Percentiles rank a stretch among this genome's conserved stretches.
Evolutionary conservation across 2,113 vertebrate species (phyloP).

Genomic region (Tautogolabrus adspersus): DNA sequence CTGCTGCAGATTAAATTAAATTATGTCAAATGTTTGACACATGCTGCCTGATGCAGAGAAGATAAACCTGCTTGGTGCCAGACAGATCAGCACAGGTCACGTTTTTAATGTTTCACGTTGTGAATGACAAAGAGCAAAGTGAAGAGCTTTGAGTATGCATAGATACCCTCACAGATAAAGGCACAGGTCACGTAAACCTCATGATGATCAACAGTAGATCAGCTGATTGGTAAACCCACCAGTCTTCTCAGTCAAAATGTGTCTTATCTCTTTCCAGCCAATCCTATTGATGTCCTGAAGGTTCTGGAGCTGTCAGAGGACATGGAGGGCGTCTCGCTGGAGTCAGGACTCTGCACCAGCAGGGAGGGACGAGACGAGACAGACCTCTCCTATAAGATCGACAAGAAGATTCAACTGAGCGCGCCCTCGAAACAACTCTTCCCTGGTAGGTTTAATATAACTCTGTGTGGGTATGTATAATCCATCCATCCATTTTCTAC

Average conservation of each 20-base stretch:
- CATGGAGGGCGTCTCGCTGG: slow-evolving; percentile 85
- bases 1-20: background rate
- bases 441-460: slow-evolving; percentile 79
- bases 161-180: background rate
- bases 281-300: slow-evolving; percentile 86
- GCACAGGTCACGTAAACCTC: background rate
- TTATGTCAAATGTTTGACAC: background rate
- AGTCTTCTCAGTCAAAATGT: background rate
- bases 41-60: background rate
- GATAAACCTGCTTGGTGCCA: background rate
- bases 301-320: slow-evolving; percentile 83
- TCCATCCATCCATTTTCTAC: too few relatives aligned
- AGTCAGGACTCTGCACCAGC: slow-evolving; percentile 87
- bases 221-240: background rate
- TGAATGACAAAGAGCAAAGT: background rate
- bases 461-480: background rate
- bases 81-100: background rate
- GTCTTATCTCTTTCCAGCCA: slow-evolving; percentile 64
- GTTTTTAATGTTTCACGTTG: background rate
- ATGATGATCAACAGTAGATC: background rate
- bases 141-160: background rate
- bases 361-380: slow-evolving; percentile 80
- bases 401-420: slow-evolving; percentile 85
- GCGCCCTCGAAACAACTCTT: slow-evolving; percentile 88
- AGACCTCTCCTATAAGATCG: slow-evolving; percentile 87